phyloP scores from a whole-genome alignment of 2,888 invertebrate species.

The Lepidochrysops patricia region DNA sequence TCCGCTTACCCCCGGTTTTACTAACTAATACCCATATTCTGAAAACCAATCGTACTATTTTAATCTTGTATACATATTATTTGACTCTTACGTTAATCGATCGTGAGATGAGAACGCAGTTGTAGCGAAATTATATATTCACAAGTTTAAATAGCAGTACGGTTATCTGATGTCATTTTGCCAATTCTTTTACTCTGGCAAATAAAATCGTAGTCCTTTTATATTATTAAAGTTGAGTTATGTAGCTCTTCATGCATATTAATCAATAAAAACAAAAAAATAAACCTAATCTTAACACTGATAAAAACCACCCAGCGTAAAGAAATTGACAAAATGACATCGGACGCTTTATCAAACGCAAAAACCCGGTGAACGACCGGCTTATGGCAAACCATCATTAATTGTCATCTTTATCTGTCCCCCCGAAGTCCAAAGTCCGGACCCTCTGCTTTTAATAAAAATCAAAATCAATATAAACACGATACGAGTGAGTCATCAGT shows the following conservation, averaged over 20 bases:
- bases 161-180: too few relatives aligned
- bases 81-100: too few relatives aligned
- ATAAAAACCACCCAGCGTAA: not conserved
- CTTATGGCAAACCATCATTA: not conserved
- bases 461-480: slow-evolving; percentile 13
- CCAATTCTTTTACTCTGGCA: not conserved
- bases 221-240: too few relatives aligned
- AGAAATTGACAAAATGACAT: not conserved
- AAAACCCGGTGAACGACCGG: not conserved
- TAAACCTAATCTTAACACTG: not conserved
- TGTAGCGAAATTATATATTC: too few relatives aligned
- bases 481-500: slow-evolving; percentile 17
- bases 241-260: not conserved
- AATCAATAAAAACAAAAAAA: not conserved
- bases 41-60: too few relatives aligned
- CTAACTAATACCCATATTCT: too few relatives aligned
- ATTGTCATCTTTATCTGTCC: slow-evolving; percentile 3
- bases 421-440: not conserved
- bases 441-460: not conserved
- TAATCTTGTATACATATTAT: too few relatives aligned
- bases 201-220: not conserved
- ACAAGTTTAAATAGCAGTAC: too few relatives aligned
- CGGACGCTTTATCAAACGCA: not conserved
- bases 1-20: too few relatives aligned
- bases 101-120: too few relatives aligned